phyloP scores from a whole-genome alignment of 64 coral and sea anemone species.

The Hydrozoanthus tunicans region DNA sequence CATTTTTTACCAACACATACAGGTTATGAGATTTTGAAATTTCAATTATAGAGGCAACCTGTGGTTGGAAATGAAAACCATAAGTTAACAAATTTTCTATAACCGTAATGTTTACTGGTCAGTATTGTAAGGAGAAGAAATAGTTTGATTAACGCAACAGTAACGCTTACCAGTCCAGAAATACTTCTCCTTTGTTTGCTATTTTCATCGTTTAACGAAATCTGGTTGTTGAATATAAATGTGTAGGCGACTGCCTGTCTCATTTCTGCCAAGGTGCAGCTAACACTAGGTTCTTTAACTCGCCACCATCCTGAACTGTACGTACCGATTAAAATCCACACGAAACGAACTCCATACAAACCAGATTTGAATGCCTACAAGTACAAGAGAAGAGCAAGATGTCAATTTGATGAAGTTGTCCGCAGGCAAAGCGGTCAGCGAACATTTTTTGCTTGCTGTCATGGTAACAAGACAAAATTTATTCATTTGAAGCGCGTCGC shows the following conservation, averaged over 20 bases:
- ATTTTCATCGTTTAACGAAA: slow-evolving; percentile 71
- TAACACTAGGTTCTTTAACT: slow-evolving; percentile 55
- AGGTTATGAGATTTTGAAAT: too few relatives aligned
- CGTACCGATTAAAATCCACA: slow-evolving; percentile 84
- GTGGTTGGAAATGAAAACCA: too few relatives aligned
- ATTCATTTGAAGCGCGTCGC: background rate
- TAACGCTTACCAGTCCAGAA: slow-evolving; percentile 70
- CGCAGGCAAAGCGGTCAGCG: background rate
- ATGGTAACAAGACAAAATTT: background rate
- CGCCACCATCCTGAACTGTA: slow-evolving; percentile 77
- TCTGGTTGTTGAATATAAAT: slow-evolving; percentile 92
- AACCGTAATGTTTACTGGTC: background rate
- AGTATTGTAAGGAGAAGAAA: background rate
- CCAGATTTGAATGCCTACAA: slow-evolving; percentile 76
- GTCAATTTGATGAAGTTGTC: background rate
- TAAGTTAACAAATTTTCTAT: too few relatives aligned
- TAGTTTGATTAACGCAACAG: background rate
- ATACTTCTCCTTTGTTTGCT: slow-evolving; percentile 57
- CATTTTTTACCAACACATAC: too few relatives aligned
- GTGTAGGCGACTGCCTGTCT: slow-evolving; percentile 80
- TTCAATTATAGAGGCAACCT: too few relatives aligned
- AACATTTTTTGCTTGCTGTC: background rate
- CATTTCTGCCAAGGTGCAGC: slow-evolving; percentile 75
- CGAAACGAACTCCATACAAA: slow-evolving; percentile 73
- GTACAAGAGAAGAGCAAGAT: background rate